Evolutionary conservation across 1,140 invertebrate genomes (phyloP).

Genomic region (Asbolus verrucosus): DNA sequence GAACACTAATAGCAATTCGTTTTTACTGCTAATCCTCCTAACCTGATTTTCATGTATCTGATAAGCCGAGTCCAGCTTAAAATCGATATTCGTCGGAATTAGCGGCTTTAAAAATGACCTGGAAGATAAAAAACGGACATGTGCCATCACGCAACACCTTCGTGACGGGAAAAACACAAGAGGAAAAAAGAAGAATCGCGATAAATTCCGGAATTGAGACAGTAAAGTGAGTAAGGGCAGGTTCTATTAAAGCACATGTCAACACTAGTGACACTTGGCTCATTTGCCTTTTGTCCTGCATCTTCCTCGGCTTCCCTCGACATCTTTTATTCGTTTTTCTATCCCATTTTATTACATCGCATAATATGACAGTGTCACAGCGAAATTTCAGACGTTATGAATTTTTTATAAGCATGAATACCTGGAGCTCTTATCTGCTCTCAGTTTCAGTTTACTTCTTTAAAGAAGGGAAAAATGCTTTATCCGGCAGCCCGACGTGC

Average conservation of each 20-base stretch:
- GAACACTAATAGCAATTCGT: slow-evolving; percentile 24
- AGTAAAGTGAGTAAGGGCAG: too few relatives aligned
- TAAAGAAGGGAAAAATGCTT: slow-evolving; percentile 20
- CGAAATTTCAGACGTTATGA: slow-evolving; percentile 43
- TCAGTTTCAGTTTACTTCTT: slow-evolving; percentile 46
- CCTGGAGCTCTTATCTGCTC: slow-evolving; percentile 46
- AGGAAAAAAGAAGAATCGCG: too few relatives aligned
- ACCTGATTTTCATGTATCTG: slow-evolving; percentile 27
- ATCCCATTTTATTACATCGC: slow-evolving; percentile 46
- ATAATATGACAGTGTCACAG: slow-evolving; percentile 46
- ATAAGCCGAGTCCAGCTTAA: background rate
- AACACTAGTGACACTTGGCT: slow-evolving; percentile 10
- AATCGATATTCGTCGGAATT: slow-evolving; percentile 17
- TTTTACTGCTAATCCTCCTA: slow-evolving; percentile 28
- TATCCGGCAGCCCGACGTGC: slow-evolving; percentile 1
- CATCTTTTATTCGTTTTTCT: slow-evolving; percentile 41
- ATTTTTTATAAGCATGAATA: slow-evolving; percentile 47
- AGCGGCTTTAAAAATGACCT: background rate
- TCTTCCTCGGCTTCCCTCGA: background rate
- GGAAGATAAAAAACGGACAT: slow-evolving; percentile 1
- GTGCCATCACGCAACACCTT: too few relatives aligned
- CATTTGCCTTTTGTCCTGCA: slow-evolving; percentile 44
- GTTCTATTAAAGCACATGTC: slow-evolving; percentile 7
- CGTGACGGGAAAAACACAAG: background rate
- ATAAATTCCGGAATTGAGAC: background rate